phyloP scores from a whole-genome alignment of 2,113 vertebrate species.

The Theristicus caerulescens region DNA sequence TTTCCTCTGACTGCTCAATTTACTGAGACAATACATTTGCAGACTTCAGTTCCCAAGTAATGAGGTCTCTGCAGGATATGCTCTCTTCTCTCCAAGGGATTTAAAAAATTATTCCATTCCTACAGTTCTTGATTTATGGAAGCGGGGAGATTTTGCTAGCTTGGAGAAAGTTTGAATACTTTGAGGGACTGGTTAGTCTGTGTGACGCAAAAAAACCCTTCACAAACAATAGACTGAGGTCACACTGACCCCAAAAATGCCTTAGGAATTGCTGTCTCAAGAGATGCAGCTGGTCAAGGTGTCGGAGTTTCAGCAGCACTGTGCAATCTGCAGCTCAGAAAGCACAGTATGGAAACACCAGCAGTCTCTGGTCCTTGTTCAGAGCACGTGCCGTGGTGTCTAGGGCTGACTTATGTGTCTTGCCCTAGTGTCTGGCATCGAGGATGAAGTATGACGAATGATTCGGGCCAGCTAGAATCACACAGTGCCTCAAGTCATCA shows the following conservation, averaged over 20 bases:
- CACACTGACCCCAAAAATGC: neutral
- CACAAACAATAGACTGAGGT: neutral
- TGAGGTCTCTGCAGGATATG: neutral
- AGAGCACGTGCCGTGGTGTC: neutral
- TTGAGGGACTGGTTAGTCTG: neutral
- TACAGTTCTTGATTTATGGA: neutral
- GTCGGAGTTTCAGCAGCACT: neutral
- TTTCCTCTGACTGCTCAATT: neutral
- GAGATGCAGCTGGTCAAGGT: neutral
- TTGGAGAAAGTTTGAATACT: neutral
- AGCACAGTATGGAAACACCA: neutral
- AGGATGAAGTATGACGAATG: neutral
- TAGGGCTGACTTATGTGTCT: neutral
- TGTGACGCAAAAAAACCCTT: neutral
- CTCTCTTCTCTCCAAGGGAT: neutral
- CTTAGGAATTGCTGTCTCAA: neutral
- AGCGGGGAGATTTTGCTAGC: neutral
- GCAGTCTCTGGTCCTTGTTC: neutral
- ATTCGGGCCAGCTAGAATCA: neutral
- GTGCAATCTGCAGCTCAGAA: neutral
- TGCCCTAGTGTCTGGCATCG: neutral
- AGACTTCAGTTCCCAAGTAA: neutral
- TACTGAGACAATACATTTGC: neutral
- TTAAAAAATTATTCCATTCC: neutral
- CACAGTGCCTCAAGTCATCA: neutral